Base-by-base conservation (phyloP, 1,140 invertebrate genomes). In the Bactericera cockerelli region DNA sequence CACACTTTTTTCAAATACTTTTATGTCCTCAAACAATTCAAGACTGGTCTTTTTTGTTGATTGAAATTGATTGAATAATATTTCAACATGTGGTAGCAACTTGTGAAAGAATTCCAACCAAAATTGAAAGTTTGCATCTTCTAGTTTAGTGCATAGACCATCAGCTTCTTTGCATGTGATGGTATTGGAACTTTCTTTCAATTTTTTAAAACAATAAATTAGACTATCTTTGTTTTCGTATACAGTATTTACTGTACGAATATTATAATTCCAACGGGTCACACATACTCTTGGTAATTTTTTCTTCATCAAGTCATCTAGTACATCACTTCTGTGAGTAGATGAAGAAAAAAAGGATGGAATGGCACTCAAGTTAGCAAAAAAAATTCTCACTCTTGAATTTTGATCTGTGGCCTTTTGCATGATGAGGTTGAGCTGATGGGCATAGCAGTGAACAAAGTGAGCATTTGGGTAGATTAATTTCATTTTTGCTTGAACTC, bases 381-480 rank as follows among this genome's bases (percentile, higher is more conserved):
- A 61, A 58, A 61, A 58, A 38, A 61, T 14, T 58, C 22, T n/a
- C 14, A 58, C 55, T 56, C 56, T 28, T 28, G 53, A 33, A 56
- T 60, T 39, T 56, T 54, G 13, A 4, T 28, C 33, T 24, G 26
- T 56, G 16, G 59, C 26, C 36, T 60, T 42, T 6, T 13, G 19
- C 49, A 56, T 55, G 26, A 59, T 28, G 22, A 61, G 31, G 49
- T 61, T 61, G 59, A 69, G 54, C n/a, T n/a, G n/a, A n/a, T n/a
- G n/a, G n/a, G n/a, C n/a, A n/a, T n/a, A n/a, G n/a, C n/a, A n/a
- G n/a, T 69, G 67, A 38, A 66, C 60, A 57, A 63, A 70, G 61
- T 66, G 62, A 39, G 66, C 68, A 63, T 64, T 49, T 39, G 60
- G 58, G 61, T 69, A 67, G 33, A 54, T 58, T 59, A 61, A 63